These are phyloP conservation scores for Actenoides hombroni DNA, from an alignment of 2,113 vertebrate species.

Conservation along the genomic window DNA sequence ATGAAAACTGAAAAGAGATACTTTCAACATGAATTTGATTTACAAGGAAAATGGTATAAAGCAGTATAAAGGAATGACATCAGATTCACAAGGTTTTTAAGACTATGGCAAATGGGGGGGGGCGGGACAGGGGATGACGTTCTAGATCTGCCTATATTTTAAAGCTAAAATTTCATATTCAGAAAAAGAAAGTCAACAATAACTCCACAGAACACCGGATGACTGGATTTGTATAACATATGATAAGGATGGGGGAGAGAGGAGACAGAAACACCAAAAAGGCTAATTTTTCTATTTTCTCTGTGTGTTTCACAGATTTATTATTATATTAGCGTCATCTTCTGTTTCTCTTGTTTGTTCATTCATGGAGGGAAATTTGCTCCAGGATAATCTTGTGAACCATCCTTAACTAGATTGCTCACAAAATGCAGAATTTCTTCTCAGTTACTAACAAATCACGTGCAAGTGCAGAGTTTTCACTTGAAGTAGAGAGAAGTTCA, in stretches of 20 bases:
- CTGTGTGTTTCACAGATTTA: neutral
- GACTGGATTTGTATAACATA: neutral
- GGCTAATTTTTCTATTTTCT: neutral
- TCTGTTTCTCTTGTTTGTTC: neutral
- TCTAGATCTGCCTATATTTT: neutral
- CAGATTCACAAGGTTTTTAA: neutral
- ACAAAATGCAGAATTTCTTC: neutral
- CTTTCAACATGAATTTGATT: neutral
- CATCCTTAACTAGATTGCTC: neutral
- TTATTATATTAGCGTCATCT: neutral
- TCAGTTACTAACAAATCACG: neutral
- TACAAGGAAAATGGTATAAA: neutral
- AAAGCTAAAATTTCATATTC: neutral
- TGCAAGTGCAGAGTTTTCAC: neutral
- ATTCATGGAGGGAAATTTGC: neutral
- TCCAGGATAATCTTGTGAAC: neutral
- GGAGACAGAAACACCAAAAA: neutral
- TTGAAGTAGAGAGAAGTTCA: neutral
- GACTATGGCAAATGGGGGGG: neutral
- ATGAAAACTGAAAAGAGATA: neutral
- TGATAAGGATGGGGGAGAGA: neutral
- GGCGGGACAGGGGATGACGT: too few species aligned
- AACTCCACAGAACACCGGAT: neutral
- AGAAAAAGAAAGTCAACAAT: neutral
- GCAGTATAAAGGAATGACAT: neutral